Base-by-base conservation (phyloP, 2,797 vertebrate species). In the Epinephelus coioides region DNA sequence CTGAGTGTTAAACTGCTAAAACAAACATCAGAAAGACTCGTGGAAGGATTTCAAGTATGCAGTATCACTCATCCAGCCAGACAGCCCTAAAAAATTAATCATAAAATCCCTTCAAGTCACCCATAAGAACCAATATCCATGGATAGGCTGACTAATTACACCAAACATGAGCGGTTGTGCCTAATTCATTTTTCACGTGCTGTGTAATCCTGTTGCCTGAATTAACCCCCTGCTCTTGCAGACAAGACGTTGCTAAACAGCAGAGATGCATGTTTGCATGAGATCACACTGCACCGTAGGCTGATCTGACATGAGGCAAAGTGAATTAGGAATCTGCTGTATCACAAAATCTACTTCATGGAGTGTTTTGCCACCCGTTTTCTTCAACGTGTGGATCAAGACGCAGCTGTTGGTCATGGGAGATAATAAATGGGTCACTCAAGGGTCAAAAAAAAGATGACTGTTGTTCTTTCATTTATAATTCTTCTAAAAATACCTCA, bases 201-300 rank as follows among this genome's bases (percentile, higher is more conserved):
- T 80, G 85, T 38, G 81, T 90, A 86, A 86, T 90, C 82, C 86
- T 73, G 78, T 87, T 72, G 77, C 76, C 73, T 87, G 76, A 81
- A 81, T 84, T 74, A 83, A 81, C 82, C 86, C 67, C 66, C 82
- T 23, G 60, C 81, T 82, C 62, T 0, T 23, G 43, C 74, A 76
- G 78, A 82, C 63, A 54, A 85, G 82, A 78, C 62, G 23, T 68
- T 61, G 66, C 72, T 82, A 40, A 84, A 79, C 71, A 79, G 79
- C 77, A 62, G 51, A 76, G 53, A 56, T 64, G 57, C 38, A 62
- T 81, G 71, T 77, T 73, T 77, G 40, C 40, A 56, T 61, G 34
- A 27, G 79, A 44, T 78, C 74, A 62, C 73, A 65, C 47, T n/a
- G 63, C 44, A 43, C 72, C 19, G 56, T 38, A 23, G 81, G 81